Conservation (phyloP, 2,113 vertebrate species). For the Nestor notabilis region DNA sequence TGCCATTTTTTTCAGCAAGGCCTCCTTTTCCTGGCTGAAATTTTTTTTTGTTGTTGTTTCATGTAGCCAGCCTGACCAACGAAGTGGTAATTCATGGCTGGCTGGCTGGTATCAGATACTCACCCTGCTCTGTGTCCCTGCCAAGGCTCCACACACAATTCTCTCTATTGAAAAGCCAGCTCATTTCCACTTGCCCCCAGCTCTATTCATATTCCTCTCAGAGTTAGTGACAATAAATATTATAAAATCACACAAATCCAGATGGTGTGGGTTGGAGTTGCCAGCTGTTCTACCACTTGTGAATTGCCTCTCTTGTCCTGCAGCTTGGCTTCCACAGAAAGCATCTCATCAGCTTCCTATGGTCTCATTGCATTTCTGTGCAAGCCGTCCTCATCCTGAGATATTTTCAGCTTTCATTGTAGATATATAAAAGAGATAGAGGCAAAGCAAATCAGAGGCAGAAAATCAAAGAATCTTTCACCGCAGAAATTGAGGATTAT, state of each 20-base stretch:
- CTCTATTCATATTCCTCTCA: conserved; percentile 54
- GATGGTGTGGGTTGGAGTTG: conserved; percentile 50
- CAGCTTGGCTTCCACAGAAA: conserved; percentile 29
- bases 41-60: background rate
- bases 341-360: background rate
- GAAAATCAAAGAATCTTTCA: conserved; percentile 12
- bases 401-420: conserved; percentile 12
- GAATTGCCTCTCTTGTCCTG: conserved; percentile 51
- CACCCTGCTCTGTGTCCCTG: background rate
- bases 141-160: conserved; percentile 19
- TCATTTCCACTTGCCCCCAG: conserved; percentile 48
- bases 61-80: background rate
- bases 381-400: conserved; percentile 14
- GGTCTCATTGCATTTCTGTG: background rate
- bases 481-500: background rate
- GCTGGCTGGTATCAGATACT: background rate
- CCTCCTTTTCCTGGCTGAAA: conserved; percentile 19
- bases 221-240: conserved; percentile 60
- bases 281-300: conserved; percentile 16
- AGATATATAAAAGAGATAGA: background rate
- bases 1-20: conserved; percentile 1
- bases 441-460: background rate
- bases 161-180: background rate
- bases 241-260: conserved; percentile 53
- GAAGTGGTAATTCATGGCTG: background rate